Percentiles rank a stretch among this genome's conserved stretches.
Conservation (phyloP, 2,888 invertebrate genomes). For the Thumatha senex region DNA sequence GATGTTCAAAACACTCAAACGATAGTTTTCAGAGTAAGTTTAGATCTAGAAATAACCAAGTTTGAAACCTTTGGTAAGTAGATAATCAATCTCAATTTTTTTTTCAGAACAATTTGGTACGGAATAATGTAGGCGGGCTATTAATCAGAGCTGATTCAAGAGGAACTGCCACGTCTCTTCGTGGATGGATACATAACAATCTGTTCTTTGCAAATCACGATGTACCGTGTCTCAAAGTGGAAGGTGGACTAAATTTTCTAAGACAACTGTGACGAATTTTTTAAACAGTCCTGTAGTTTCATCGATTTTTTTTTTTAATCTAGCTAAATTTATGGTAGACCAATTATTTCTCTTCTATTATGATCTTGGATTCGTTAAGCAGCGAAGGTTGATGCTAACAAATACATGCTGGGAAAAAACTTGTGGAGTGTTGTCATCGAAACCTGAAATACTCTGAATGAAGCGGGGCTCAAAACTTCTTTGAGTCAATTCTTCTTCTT, state of each 20-base stretch:
- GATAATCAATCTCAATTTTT: background rate
- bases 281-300: too few species aligned
- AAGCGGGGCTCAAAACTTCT: too few species aligned
- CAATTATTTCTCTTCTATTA: too few species aligned
- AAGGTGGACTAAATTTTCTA: constrained; percentile 61
- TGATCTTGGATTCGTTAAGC: too few species aligned
- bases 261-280: too few species aligned
- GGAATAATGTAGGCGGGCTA: constrained; percentile 94
- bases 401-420: too few species aligned
- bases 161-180: constrained; percentile 94
- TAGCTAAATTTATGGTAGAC: too few species aligned
- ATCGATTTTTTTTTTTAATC: too few species aligned
- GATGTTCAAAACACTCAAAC: constrained; percentile 98
- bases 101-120: constrained; percentile 92
- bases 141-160: constrained; percentile 93
- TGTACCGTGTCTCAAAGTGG: constrained; percentile 90
- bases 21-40: constrained; percentile 90
- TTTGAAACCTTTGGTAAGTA: background rate
- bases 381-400: too few species aligned
- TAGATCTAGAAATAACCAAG: background rate
- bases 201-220: constrained; percentile 94
- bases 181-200: constrained; percentile 96
- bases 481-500: too few species aligned
- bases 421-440: too few species aligned
- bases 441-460: too few species aligned